Base-by-base conservation (phyloP, 2,888 invertebrate genomes). In the Philonicus albiceps region DNA sequence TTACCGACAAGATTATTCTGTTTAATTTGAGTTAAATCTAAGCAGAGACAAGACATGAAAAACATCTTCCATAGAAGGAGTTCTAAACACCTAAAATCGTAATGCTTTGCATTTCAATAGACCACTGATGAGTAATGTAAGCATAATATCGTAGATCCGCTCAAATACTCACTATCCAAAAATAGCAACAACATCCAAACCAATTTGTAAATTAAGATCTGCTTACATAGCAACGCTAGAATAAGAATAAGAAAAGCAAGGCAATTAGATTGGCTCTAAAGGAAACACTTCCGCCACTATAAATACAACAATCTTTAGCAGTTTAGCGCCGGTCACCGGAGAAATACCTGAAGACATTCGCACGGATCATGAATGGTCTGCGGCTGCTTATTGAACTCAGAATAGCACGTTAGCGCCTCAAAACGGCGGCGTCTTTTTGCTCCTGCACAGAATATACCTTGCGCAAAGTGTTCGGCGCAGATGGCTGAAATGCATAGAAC, bases 221-320 rank as follows among this genome's bases (percentile, higher is more conserved):
- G 34, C 5, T n/a, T 34, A 76, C n/a, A 19, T 22, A 31, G 76
- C 34, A 76, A 76, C 76, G 22, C 76, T n/a, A 11, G 34, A 34
- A 75, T 7, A 76, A 76, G 19, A 76, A 76, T n/a, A 76, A 76
- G 31, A 76, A 76, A 11, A 76, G n/a, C 16, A 22, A 13, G 22
- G 8, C 37, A 40, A 76, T 76, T 22, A 19, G 40, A 76, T 43
- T 22, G 76, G 7, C 19, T 34, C 76, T 2, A 76, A 40, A 76
- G 76, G 76, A 76, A 76, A 76, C 76, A 76, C 40, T 76, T 76
- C 76, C 76, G 76, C 37, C 76, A 76, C 76, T 76, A 76, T 37
- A 76, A 76, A 37, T 76, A 76, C 64, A 64, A 64, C 22, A 11
- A 55, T 19, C 19, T 6, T 40, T 13, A 76, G 37, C 37, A 19